These are phyloP conservation scores for Parazoanthus atlanticus DNA, from an alignment of 92 coral and sea anemone species.

Conservation along the genomic window DNA sequence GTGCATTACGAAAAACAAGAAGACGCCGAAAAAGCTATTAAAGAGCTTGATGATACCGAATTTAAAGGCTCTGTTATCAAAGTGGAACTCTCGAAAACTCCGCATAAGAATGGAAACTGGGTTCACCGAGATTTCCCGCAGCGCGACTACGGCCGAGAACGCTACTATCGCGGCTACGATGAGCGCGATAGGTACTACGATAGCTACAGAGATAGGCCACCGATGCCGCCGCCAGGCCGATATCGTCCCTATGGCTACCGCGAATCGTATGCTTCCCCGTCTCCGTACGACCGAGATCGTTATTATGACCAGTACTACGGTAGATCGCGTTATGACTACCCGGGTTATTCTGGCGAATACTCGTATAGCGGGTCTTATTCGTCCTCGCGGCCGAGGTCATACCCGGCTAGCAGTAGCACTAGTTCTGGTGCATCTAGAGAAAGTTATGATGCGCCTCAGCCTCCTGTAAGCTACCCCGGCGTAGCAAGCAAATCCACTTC, in stretches of 20 bases:
- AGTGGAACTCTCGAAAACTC: conserved; percentile 69
- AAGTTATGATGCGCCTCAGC: conserved; percentile 11
- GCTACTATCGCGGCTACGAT: conserved; percentile 23
- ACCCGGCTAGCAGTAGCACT: conserved; percentile 30
- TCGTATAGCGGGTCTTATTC: not conserved
- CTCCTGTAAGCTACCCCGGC: conserved; percentile 29
- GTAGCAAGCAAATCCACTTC: conserved; percentile 13
- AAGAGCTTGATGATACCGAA: conserved; percentile 64
- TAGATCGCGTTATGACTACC: conserved; percentile 18
- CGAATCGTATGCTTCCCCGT: not conserved
- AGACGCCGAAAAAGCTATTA: conserved; percentile 72
- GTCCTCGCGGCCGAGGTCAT: conserved; percentile 10
- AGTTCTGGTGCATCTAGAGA: conserved; percentile 8
- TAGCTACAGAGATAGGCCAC: conserved; percentile 6
- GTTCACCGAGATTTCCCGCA: conserved; percentile 24
- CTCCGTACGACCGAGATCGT: conserved; percentile 31
- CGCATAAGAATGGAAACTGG: conserved; percentile 65
- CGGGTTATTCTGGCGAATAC: conserved; percentile 16
- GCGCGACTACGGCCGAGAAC: conserved; percentile 19
- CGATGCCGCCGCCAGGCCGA: conserved; percentile 18
- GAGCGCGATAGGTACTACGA: conserved; percentile 24
- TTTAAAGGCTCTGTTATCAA: conserved; percentile 64
- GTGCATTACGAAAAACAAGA: conserved; percentile 70
- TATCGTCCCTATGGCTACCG: conserved; percentile 38
- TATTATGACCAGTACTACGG: conserved; percentile 39